Conservation (phyloP, 1,140 invertebrate genomes). For the Penaeus indicus region DNA sequence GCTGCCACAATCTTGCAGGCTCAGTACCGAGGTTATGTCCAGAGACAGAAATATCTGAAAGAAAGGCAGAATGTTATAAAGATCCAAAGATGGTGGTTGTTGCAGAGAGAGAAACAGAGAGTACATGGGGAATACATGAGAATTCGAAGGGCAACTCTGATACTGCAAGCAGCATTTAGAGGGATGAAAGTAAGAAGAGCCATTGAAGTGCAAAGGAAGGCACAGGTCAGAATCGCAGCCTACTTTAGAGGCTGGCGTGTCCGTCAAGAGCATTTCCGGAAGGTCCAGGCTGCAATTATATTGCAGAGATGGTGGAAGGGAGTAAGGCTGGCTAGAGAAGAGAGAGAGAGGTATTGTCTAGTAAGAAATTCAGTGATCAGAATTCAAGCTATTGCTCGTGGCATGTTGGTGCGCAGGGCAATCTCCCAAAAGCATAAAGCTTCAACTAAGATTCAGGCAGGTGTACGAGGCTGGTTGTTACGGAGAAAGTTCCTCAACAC, state of each 20-base stretch:
- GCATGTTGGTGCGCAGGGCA: background rate
- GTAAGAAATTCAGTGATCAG: slow-evolving; percentile 11
- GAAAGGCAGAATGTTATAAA: slow-evolving; percentile 18
- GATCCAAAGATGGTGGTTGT: slow-evolving; percentile 42
- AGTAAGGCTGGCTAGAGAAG: slow-evolving; percentile 9
- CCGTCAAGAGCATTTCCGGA: background rate
- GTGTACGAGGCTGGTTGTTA: background rate
- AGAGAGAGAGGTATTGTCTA: background rate
- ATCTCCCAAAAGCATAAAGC: background rate
- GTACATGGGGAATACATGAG: background rate
- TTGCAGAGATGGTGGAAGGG: slow-evolving; percentile 53
- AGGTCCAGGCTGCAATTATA: background rate
- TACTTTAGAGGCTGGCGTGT: slow-evolving; percentile 28
- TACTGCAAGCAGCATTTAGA: slow-evolving; percentile 9
- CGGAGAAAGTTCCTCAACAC: background rate
- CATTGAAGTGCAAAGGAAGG: slow-evolving; percentile 2
- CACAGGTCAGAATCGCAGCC: slow-evolving; percentile 26
- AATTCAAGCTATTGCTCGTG: slow-evolving; percentile 14
- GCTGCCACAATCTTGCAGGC: slow-evolving; percentile 43
- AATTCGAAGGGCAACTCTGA: too few relatives aligned
- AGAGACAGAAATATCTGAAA: background rate
- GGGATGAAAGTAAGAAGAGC: slow-evolving; percentile 6
- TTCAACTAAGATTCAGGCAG: slow-evolving; percentile 9
- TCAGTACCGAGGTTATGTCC: slow-evolving; percentile 1
- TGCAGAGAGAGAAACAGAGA: background rate